A percentile compares a stretch with the other conserved stretches of the same genome.
phyloP scores from a whole-genome alignment of 2,113 vertebrate genomes.

The Laterallus jamaicensis region DNA sequence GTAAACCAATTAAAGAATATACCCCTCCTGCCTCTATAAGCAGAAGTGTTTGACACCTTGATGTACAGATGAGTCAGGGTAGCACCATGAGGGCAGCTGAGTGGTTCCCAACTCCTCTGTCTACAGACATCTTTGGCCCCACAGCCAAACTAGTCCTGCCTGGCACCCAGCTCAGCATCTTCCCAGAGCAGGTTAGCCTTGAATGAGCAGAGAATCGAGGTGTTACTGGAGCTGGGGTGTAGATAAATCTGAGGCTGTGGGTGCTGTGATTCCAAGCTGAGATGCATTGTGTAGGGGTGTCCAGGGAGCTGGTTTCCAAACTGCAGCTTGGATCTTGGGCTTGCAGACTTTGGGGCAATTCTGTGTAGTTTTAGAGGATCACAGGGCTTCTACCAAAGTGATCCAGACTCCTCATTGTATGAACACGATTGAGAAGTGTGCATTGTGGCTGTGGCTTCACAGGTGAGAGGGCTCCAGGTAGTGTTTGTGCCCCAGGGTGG shows the following conservation, averaged over 20 bases:
- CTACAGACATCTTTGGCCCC: background rate
- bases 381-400: background rate
- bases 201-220: background rate
- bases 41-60: background rate
- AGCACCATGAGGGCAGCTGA: background rate
- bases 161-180: background rate
- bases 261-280: background rate
- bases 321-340: background rate
- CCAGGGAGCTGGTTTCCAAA: background rate
- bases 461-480: background rate
- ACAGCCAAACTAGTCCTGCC: background rate
- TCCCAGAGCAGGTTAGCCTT: background rate
- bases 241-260: background rate
- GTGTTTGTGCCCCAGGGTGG: rapidly evolving
- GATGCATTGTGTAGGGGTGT: background rate
- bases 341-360: background rate
- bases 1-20: background rate
- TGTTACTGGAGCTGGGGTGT: background rate
- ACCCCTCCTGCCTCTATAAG: background rate
- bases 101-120: background rate
- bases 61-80: background rate
- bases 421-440: background rate
- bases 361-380: background rate
- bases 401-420: rapidly evolving
- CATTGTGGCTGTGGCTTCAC: rapidly evolving